Evolutionary conservation across 2,113 vertebrate genomes (phyloP).

Genomic region (Chaetodon auriga): DNA sequence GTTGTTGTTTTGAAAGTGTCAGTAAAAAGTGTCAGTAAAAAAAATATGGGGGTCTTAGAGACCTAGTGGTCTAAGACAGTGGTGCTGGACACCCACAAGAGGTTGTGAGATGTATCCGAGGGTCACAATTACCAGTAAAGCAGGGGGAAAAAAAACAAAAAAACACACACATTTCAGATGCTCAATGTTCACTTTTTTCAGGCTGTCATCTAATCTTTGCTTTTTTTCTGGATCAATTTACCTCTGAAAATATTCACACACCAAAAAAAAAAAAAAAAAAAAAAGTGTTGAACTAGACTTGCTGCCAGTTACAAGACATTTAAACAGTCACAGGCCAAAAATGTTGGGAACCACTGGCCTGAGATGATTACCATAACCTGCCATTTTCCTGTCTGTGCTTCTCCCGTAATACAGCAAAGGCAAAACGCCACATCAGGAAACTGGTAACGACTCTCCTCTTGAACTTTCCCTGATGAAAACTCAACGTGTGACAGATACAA

Average conservation of each 20-base stretch:
- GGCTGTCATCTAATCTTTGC: not conserved
- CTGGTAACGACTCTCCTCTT: not conserved
- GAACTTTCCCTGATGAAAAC: not conserved
- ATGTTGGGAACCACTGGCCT: too few relatives aligned
- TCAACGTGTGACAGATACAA: slow-evolving; percentile 30
- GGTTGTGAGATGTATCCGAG: not conserved
- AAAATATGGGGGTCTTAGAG: not conserved
- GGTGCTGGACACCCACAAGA: not conserved
- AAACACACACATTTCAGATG: not conserved
- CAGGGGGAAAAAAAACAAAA: too few relatives aligned
- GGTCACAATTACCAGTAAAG: not conserved
- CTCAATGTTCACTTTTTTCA: not conserved
- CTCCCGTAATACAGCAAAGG: too few relatives aligned
- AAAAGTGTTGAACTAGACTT: not conserved
- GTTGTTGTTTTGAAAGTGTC: too few relatives aligned
- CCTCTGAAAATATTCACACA: not conserved
- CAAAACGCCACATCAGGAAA: not conserved
- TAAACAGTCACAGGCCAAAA: not conserved
- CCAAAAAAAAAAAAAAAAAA: too few relatives aligned
- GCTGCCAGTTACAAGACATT: not conserved
- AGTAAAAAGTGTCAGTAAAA: too few relatives aligned
- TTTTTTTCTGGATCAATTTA: not conserved
- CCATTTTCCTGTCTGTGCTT: not conserved
- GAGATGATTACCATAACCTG: not conserved
- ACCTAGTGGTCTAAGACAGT: not conserved